These are phyloP conservation scores for Bellardia bayeri DNA, from an alignment of 2,888 invertebrate species.

Conservation along the genomic window DNA sequence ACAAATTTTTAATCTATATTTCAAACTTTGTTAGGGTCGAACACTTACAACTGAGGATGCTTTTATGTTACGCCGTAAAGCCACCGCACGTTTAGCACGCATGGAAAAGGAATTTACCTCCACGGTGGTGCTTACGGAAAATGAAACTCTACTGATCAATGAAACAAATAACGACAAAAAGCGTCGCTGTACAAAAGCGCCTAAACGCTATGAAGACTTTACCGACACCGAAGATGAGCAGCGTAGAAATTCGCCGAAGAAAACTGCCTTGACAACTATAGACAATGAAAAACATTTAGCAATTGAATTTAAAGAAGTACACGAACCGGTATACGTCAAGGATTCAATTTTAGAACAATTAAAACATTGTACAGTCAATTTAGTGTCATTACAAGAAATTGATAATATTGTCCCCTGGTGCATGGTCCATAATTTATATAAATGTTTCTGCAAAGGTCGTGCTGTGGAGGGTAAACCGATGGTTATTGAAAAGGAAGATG, in stretches of 20 bases:
- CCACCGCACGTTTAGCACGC: conserved; percentile 86
- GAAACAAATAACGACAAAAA: conserved; percentile 84
- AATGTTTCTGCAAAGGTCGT: conserved; percentile 87
- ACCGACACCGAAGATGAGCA: conserved; percentile 78
- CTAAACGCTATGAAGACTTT: conserved; percentile 87
- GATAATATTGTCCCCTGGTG: conserved; percentile 87
- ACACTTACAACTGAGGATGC: conserved; percentile 83
- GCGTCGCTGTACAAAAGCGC: conserved; percentile 86
- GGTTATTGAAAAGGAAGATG: conserved; percentile 79
- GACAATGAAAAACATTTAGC: conserved; percentile 59
- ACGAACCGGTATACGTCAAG: conserved; percentile 76
- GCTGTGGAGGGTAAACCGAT: conserved; percentile 80
- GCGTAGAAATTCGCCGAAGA: conserved; percentile 58
- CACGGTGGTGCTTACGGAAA: conserved; percentile 88
- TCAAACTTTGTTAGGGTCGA: conserved; percentile 77
- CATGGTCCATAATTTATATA: conserved; percentile 88
- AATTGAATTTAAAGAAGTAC: conserved; percentile 71
- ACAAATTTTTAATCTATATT: not conserved
- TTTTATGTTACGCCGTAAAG: conserved; percentile 82
- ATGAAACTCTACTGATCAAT: conserved; percentile 88
- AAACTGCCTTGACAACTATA: conserved; percentile 57
- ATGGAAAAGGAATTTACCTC: conserved; percentile 90
- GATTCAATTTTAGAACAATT: conserved; percentile 77
- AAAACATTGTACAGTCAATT: conserved; percentile 80
- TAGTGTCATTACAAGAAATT: conserved; percentile 80